Evolutionary conservation across 2,113 vertebrate genomes (phyloP).

Genomic region (Uria aalge): DNA sequence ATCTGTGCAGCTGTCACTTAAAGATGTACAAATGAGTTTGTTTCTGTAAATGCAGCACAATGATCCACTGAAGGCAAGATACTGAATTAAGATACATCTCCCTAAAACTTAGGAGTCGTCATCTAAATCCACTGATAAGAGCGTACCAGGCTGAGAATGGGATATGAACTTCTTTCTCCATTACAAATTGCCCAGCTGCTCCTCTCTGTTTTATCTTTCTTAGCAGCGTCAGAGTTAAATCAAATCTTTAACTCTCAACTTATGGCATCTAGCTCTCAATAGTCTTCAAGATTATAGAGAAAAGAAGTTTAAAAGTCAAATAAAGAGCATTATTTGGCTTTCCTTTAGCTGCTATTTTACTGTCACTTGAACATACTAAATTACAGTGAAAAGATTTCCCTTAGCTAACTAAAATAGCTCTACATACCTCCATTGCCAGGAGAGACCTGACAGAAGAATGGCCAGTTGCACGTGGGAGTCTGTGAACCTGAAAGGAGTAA

Average conservation of each 20-base stretch:
- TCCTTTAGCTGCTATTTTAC: background rate
- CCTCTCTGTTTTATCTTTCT: background rate
- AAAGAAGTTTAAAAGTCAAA: background rate
- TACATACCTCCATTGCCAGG: rapidly evolving
- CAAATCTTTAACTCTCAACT: background rate
- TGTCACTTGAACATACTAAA: background rate
- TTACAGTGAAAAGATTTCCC: background rate
- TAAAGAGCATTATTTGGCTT: background rate
- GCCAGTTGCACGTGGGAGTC: background rate
- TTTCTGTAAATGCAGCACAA: background rate
- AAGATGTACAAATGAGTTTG: background rate
- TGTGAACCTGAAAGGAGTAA: background rate
- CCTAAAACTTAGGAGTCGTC: background rate
- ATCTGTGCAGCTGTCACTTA: background rate
- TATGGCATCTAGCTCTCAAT: background rate
- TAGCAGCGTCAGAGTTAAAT: background rate
- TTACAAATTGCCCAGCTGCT: background rate
- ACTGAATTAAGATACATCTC: background rate
- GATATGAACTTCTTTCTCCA: background rate
- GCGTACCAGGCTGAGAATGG: background rate
- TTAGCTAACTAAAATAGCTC: background rate
- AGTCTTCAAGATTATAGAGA: background rate
- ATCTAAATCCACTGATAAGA: background rate
- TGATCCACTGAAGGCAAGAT: background rate
- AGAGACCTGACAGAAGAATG: background rate